A percentile compares a stretch with the other conserved stretches of the same genome.
Conservation (phyloP, 1,140 invertebrate genomes). For the Drosophila funebris region DNA sequence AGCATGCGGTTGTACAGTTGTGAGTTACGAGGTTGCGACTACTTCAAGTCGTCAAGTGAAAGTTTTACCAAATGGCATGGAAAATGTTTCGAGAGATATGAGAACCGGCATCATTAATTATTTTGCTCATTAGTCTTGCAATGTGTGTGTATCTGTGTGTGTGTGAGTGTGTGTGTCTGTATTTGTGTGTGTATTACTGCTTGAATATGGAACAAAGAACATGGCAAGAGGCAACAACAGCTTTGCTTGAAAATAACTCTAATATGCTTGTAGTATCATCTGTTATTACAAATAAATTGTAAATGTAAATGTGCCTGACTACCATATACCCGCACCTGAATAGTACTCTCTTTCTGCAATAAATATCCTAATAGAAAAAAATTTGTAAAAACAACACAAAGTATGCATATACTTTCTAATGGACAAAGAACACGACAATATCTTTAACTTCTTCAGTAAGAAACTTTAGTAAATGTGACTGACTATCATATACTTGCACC, state of each 20-base stretch:
- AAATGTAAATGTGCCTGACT: neutral
- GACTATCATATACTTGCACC: too few relatives aligned
- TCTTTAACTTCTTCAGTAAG: too few relatives aligned
- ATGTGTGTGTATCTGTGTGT: conserved; percentile 20
- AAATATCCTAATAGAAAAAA: too few relatives aligned
- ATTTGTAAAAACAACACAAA: too few relatives aligned
- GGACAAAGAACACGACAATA: too few relatives aligned
- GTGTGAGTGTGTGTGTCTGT: neutral
- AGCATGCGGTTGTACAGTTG: conserved; percentile 1
- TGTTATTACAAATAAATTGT: neutral
- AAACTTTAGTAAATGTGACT: too few relatives aligned
- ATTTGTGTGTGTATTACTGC: too few relatives aligned
- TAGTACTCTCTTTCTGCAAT: too few relatives aligned
- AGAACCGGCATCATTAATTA: conserved; percentile 73
- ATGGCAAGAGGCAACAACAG: conserved; percentile 33
- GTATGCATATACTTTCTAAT: too few relatives aligned
- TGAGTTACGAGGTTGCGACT: conserved; percentile 33
- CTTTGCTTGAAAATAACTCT: conserved; percentile 10
- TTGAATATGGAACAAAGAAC: conserved; percentile 28
- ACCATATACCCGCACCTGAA: too few relatives aligned
- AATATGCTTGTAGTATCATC: neutral
- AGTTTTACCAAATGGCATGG: conserved; percentile 79
- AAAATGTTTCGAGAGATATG: conserved; percentile 64
- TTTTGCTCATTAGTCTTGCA: conserved; percentile 75
- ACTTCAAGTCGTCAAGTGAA: conserved; percentile 77